Conservation (phyloP, 2,797 vertebrate species). For the Macroramphosus scolopax region DNA sequence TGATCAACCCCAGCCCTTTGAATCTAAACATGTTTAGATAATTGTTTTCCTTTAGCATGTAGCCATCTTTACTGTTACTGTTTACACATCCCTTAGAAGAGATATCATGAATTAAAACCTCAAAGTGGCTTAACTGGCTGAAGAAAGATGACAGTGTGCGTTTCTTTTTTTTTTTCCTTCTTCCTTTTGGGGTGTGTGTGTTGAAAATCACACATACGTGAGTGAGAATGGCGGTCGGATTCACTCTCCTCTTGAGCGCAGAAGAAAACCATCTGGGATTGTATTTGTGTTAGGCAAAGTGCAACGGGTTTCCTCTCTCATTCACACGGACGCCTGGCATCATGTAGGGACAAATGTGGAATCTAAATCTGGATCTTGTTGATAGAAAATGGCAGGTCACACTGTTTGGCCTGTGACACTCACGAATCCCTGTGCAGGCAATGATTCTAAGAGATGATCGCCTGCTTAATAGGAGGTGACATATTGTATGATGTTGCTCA, state of each 20-base stretch:
- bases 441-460: slow-evolving; percentile 70
- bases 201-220: slow-evolving; percentile 70
- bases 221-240: slow-evolving; percentile 52
- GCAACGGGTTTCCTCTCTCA: slow-evolving; percentile 63
- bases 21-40: neutral
- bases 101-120: slow-evolving; percentile 24
- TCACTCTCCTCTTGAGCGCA: slow-evolving; percentile 57
- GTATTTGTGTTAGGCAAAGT: slow-evolving; percentile 79
- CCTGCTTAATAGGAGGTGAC: slow-evolving; percentile 64
- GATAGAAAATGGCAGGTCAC: slow-evolving; percentile 69
- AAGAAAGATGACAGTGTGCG: slow-evolving; percentile 36
- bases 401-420: slow-evolving; percentile 64
- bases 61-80: no score
- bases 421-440: slow-evolving; percentile 54
- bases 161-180: slow-evolving; percentile 3
- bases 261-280: slow-evolving; percentile 77
- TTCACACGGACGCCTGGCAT: slow-evolving; percentile 62
- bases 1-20: neutral
- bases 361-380: slow-evolving; percentile 71
- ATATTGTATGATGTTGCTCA: slow-evolving; percentile 41
- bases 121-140: slow-evolving; percentile 25
- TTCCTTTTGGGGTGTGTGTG: slow-evolving; percentile 47
- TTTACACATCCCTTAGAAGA: slow-evolving; percentile 24
- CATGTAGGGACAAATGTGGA: slow-evolving; percentile 59
- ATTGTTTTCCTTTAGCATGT: no score